phyloP scores from a whole-genome alignment of 2,888 invertebrate genomes.

The Aspidiotus destructor region DNA sequence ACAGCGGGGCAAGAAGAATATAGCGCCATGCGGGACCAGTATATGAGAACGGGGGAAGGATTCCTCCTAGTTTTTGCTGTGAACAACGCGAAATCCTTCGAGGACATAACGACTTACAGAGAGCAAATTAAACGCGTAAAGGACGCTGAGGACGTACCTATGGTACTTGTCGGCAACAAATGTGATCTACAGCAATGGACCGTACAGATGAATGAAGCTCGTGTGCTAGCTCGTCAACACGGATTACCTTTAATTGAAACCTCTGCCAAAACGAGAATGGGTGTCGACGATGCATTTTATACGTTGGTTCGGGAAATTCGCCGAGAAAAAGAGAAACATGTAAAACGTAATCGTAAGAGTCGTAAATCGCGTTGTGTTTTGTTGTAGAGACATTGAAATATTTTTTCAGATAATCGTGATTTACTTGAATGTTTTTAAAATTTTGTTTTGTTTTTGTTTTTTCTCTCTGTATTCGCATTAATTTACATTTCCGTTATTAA shows the following conservation, averaged over 20 bases:
- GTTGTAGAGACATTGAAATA: too few relatives aligned
- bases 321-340: conserved; percentile 53
- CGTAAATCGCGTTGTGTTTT: too few relatives aligned
- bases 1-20: conserved; percentile 99
- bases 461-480: too few relatives aligned
- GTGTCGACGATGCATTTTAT: conserved; percentile 99
- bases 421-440: too few relatives aligned
- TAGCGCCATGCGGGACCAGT: conserved; percentile 98
- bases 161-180: conserved; percentile 98
- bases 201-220: conserved; percentile 88
- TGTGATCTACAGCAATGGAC: conserved; percentile 92
- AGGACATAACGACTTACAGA: conserved; percentile 80
- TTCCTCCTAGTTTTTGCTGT: conserved; percentile 98
- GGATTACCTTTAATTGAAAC: conserved; percentile 97
- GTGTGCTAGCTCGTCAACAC: conserved; percentile 90
- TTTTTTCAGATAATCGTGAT: too few relatives aligned
- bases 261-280: conserved; percentile 98
- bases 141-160: conserved; percentile 98
- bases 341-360: conserved; percentile 14
- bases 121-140: conserved; percentile 98
- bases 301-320: conserved; percentile 97
- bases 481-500: too few relatives aligned
- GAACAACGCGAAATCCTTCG: conserved; percentile 97
- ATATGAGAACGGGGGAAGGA: conserved; percentile 99
- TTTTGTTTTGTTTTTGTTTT: too few relatives aligned